Evolutionary conservation across 2,113 vertebrate species (phyloP).

Genomic region (Oostethus manadensis): DNA sequence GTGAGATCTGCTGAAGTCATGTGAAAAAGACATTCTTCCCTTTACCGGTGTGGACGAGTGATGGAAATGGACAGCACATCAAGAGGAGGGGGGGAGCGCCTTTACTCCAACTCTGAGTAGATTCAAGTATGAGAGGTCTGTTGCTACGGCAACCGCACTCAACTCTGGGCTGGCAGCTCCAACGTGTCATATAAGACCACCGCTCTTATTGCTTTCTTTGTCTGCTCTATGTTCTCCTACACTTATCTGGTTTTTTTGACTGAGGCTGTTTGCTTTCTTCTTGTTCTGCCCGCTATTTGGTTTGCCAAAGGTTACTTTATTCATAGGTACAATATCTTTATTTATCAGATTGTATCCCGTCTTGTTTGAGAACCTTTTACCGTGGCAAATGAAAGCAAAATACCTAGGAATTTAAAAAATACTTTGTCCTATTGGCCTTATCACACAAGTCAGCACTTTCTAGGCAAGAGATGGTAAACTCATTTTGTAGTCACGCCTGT

Average conservation of each 20-base stretch:
- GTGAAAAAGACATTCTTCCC: constrained; percentile 9
- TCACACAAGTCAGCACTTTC: too few relatives aligned
- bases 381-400: too few relatives aligned
- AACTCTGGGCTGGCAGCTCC: constrained; percentile 29
- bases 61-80: constrained; percentile 17
- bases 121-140: constrained; percentile 26
- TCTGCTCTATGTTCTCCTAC: background rate
- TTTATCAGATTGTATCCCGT: too few relatives aligned
- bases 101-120: constrained; percentile 39
- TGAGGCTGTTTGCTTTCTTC: too few relatives aligned
- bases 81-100: constrained; percentile 19
- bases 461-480: too few relatives aligned
- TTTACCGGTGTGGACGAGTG: background rate
- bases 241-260: background rate
- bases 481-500: too few relatives aligned
- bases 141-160: constrained; percentile 57
- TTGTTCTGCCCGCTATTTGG: too few relatives aligned
- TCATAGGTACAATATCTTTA: too few relatives aligned
- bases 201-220: background rate
- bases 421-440: too few relatives aligned
- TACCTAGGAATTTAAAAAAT: too few relatives aligned
- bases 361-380: too few relatives aligned
- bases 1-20: background rate
- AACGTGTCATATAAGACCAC: constrained; percentile 30
- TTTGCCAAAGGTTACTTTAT: too few relatives aligned